Base-by-base conservation (phyloP, 2,888 invertebrate genomes). In the Linnaemya vulpina region DNA sequence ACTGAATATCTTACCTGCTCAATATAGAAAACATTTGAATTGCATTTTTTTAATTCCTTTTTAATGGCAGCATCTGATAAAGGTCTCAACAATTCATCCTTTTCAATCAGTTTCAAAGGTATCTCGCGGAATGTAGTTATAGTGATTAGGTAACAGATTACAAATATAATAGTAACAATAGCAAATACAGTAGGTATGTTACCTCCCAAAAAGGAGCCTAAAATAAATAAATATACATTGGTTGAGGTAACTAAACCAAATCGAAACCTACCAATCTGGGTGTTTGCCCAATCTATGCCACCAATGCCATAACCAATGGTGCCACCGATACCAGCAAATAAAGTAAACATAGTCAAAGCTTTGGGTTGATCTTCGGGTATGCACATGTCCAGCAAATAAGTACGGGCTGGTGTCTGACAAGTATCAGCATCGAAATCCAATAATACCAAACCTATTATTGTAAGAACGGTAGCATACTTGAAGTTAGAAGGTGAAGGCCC, bases 381-480 rank as follows among this genome's bases (percentile, higher is more conserved):
- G 49, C 94, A 94, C 81, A 95, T 93, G 87, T 95, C 95, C 60
- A 95, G 90, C 73, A 95, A 90, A 89, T 94, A 95, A 9, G 95
- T 94, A 85, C 95, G 91, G 1, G 94, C 93, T 0, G 95, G 95
- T 55, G 94, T 94, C 89, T 95, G 95, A 86, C 94, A 94, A 1
- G 94, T 94, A 89, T 95, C 95, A 20, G 95, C 94, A 90, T 94
- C 93, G 87, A 95, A 94, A 88, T 95, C 95, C 83, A 95, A 88
- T 75, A 95, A 87, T 1, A 94, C 94, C 71, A 94, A 94, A 20
- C 95, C 95, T 7, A 95, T 84, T 11, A 95, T 93, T 0, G 95
- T 95, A 53, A 95, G 91, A 63, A 93, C 90, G 1, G 93, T 91
- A n/a, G 94, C 93, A 81, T 83, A 91, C 83, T 92, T 90, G 60